Conservation (phyloP, 2,797 vertebrate species). For the Nasua narica region DNA sequence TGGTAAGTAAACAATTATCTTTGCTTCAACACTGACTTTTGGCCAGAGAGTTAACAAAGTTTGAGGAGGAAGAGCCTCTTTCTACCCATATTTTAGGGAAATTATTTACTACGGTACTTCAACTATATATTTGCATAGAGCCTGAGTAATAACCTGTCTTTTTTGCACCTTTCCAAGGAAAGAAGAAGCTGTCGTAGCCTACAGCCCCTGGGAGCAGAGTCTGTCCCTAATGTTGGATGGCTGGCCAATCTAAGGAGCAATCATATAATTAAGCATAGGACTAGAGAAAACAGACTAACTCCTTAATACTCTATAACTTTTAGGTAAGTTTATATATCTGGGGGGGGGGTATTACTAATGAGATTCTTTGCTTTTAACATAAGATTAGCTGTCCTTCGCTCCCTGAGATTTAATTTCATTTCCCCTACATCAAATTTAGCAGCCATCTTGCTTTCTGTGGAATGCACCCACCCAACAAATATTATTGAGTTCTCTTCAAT, state of each 20-base stretch:
- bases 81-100: neutral
- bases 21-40: neutral
- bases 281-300: neutral
- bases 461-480: neutral
- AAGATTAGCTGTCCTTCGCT: neutral
- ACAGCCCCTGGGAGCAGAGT: neutral
- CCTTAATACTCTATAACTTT: neutral
- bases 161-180: neutral
- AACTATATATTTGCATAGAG: neutral
- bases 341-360: neutral
- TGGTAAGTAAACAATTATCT: neutral
- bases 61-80: neutral
- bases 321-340: neutral
- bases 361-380: neutral
- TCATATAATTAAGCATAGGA: neutral
- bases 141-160: neutral
- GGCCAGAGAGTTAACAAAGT: neutral
- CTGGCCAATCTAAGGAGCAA: neutral
- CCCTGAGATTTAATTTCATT: neutral
- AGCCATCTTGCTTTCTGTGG: neutral
- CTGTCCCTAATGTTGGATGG: neutral
- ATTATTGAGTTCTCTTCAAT: neutral
- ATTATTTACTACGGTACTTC: neutral
- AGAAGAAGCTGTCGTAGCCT: neutral
- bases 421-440: neutral